phyloP scores from a whole-genome alignment of 2,888 invertebrate genomes.

The Temnothorax rugatulus region DNA sequence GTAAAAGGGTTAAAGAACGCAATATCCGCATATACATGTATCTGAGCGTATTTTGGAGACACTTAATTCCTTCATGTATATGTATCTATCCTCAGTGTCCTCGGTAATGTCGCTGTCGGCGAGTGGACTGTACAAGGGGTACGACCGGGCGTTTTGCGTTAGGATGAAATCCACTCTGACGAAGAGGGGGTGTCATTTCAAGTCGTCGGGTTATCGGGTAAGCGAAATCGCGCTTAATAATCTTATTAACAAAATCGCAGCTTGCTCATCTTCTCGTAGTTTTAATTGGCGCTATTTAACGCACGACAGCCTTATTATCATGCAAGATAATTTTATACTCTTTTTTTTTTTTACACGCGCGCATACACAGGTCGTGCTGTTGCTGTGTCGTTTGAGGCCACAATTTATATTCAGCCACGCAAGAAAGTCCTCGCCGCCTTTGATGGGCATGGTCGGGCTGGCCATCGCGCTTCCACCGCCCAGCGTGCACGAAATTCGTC shows the following conservation, averaged over 20 bases:
- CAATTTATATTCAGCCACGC: conserved; percentile 97
- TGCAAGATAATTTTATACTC: neutral
- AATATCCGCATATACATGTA: neutral
- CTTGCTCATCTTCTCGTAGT: neutral
- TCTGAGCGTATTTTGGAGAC: neutral
- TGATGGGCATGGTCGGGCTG: conserved; percentile 97
- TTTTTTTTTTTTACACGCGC: neutral
- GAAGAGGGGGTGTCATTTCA: conserved; percentile 98
- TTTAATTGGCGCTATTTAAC: neutral
- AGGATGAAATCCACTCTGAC: conserved; percentile 99
- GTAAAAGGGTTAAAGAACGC: neutral
- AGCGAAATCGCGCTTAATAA: conserved; percentile 83
- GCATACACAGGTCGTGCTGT: conserved; percentile 93
- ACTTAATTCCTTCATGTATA: neutral
- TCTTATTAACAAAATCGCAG: neutral
- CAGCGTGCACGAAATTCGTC: conserved; percentile 97
- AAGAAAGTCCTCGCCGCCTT: conserved; percentile 94
- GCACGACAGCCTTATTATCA: neutral
- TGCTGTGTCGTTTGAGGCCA: conserved; percentile 96
- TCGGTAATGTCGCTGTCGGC: conserved; percentile 93
- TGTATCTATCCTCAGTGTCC: conserved; percentile 89
- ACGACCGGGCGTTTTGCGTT: conserved; percentile 97
- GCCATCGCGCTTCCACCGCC: conserved; percentile 99
- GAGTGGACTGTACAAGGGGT: conserved; percentile 92
- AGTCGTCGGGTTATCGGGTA: conserved; percentile 98